phyloP scores from a whole-genome alignment of 2,113 vertebrate genomes.

The Cercocebus atys region DNA sequence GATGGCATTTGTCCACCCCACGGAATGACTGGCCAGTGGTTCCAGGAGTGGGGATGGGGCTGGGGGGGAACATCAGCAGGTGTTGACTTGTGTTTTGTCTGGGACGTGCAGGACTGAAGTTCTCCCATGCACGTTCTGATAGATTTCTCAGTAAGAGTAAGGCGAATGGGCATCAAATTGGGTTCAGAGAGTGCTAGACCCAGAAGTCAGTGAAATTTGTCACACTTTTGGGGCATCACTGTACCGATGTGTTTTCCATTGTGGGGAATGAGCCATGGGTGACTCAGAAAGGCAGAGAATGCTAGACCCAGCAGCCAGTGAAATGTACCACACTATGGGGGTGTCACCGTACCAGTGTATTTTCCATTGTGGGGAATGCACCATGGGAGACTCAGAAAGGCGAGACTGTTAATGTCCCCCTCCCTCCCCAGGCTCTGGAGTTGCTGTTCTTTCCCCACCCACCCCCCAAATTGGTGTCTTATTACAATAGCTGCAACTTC shows the following conservation, averaged over 20 bases:
- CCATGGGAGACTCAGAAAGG: not conserved
- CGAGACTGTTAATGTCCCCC: not conserved
- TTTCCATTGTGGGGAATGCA: too few species aligned
- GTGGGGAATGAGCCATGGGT: too few species aligned
- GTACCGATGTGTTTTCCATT: too few species aligned
- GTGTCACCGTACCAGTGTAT: too few species aligned
- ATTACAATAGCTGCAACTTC: not conserved
- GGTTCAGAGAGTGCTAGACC: not conserved
- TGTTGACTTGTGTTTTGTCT: not conserved
- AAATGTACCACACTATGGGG: too few species aligned
- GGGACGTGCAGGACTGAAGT: not conserved
- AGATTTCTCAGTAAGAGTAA: not conserved
- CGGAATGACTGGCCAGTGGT: not conserved
- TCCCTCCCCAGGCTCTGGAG: not conserved
- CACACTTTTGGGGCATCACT: too few species aligned
- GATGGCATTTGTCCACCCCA: not conserved
- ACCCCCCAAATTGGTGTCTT: not conserved
- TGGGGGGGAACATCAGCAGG: not conserved
- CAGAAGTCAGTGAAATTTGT: too few species aligned
- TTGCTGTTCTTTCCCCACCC: not conserved
- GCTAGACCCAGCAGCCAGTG: too few species aligned
- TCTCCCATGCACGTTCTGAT: not conserved
- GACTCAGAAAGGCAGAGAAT: not conserved
- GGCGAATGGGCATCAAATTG: not conserved
- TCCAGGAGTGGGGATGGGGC: not conserved